Evolutionary conservation across 2,797 vertebrate genomes (phyloP).

Genomic region (Semotilus atromaculatus): DNA sequence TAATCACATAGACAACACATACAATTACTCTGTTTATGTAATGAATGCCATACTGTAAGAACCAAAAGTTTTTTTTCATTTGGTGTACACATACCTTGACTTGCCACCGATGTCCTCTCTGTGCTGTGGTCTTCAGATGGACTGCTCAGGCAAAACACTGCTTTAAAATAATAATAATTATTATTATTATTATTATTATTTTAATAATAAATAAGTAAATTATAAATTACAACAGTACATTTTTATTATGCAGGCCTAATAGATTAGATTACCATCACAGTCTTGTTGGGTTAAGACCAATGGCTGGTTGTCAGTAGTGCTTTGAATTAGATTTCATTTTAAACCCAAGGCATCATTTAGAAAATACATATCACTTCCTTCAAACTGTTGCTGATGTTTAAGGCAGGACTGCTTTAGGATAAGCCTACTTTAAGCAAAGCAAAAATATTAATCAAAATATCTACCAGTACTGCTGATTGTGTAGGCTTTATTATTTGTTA

Average conservation of each 20-base stretch:
- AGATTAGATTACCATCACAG: not conserved
- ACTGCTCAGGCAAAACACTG: not conserved
- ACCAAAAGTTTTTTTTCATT: not conserved
- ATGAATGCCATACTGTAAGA: not conserved
- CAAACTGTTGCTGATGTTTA: not conserved
- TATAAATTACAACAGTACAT: not conserved
- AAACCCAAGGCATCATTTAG: not conserved
- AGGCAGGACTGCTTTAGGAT: not conserved
- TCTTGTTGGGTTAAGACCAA: not conserved
- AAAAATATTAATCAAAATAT: not conserved
- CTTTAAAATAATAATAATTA: not conserved
- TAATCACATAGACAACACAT: not conserved
- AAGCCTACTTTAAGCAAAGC: not conserved
- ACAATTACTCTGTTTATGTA: not conserved
- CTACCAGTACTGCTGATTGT: not conserved
- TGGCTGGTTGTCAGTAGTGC: not conserved
- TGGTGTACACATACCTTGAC: not conserved
- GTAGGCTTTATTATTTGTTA: not conserved
- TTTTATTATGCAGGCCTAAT: not conserved
- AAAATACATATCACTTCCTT: not conserved
- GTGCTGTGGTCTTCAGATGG: not conserved
- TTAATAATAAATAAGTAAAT: not conserved
- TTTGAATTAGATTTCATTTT: not conserved
- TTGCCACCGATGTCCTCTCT: not conserved
- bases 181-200: too few relatives aligned